phyloP scores from a whole-genome alignment of 2,888 invertebrate genomes.

The Platypus cylindrus region DNA sequence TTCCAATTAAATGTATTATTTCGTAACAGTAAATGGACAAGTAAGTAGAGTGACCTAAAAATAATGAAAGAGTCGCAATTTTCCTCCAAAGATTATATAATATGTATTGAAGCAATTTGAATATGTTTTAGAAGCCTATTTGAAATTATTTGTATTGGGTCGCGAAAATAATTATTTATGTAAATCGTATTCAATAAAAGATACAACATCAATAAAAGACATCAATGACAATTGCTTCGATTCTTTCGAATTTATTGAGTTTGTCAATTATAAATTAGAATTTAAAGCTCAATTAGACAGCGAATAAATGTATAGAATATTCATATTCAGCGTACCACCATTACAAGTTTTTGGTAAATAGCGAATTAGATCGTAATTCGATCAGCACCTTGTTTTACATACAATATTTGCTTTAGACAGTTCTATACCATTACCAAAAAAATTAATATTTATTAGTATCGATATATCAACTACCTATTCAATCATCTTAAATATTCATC shows the following conservation, averaged over 20 bases:
- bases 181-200: slow-evolving; percentile 14
- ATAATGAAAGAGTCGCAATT: background rate
- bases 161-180: slow-evolving; percentile 12
- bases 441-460: slow-evolving; percentile 18
- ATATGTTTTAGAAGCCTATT: slow-evolving; percentile 13
- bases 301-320: slow-evolving; percentile 16
- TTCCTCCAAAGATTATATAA: background rate
- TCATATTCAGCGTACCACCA: slow-evolving; percentile 16
- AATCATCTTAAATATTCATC: slow-evolving; percentile 19
- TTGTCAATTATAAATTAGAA: slow-evolving; percentile 15
- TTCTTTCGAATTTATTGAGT: slow-evolving; percentile 5
- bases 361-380: too few relatives aligned
- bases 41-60: background rate
- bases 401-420: slow-evolving; percentile 11
- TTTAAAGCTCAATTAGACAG: slow-evolving; percentile 17
- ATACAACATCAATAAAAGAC: slow-evolving; percentile 1
- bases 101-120: background rate
- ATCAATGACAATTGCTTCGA: slow-evolving; percentile 14
- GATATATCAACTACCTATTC: slow-evolving; percentile 19
- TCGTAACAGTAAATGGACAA: background rate
- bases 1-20: too few relatives aligned
- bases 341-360: slow-evolving; percentile 14
- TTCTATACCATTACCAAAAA: slow-evolving; percentile 10
- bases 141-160: slow-evolving; percentile 16
- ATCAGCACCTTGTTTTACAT: too few relatives aligned